Evolutionary conservation across 1,140 invertebrate species (phyloP), one percentile per base, ranked within the genome.

Genomic region (Reticulitermes speratus): DNA sequence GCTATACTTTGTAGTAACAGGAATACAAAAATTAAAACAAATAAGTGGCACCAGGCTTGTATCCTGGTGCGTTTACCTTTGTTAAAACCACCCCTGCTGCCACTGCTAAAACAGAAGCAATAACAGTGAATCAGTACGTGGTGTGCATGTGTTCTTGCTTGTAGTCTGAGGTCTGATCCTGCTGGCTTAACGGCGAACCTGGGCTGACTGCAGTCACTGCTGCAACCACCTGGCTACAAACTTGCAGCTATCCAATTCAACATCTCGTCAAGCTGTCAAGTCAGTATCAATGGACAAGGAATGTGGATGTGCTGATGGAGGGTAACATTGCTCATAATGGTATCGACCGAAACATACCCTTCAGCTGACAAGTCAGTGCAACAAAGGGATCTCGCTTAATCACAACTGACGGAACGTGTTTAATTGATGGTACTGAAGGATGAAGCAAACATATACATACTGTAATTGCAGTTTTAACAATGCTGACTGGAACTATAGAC

Each of bases 51-150:
- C 90, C 93, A 93, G 93, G 93, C 90, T 90, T 91, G 91, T 92
- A 93, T 92, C 93, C 93, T 94, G 94, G 94, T 95, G 92, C 93
- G 91, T 95, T 96, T 96, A 96, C 95, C 95, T 96, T 96, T 96
- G 93, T 95, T 96, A 95, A 93, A 96, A 95, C 94, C 95, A 95
- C 95, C 95, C 93, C 94, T 94, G 94, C 95, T 94, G 94, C 95
- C 95, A 94, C 93, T 94, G 95, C 95, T 96, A 96, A 95, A 96
- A 95, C 94, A 95, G 95, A 95, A 93, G 92, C 94, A 95, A 91
- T 92, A 90, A 92, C 91, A 92, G 91, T 87, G 86, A 87, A 87
- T 87, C 86, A 87, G 86, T 87, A 87, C 32, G 85, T 82, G 83
- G 25, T 30, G 65, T 75, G 65, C 65, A 75, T 75, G 65, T 75